A percentile compares a stretch with the other conserved stretches of the same genome.
Evolutionary conservation across 2,888 invertebrate genomes (phyloP).

Genomic region (Stictocephala bisonia): DNA sequence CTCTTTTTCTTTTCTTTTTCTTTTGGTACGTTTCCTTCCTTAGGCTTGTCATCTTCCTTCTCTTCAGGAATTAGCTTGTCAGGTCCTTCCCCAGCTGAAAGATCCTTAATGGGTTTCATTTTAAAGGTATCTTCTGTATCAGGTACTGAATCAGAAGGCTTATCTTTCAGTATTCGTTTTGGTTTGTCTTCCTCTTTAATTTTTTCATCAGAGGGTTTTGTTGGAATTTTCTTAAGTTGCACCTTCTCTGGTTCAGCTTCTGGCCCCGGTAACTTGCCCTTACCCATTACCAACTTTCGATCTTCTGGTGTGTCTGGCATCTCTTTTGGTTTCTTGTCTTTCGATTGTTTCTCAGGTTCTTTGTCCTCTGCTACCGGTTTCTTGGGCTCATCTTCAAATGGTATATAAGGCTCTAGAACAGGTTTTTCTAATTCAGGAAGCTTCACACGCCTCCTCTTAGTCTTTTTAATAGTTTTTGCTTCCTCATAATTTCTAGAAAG

Average conservation of each 20-base stretch:
- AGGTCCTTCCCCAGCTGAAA: constrained; percentile 54
- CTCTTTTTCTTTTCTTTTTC: constrained; percentile 52
- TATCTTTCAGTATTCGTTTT: constrained; percentile 57
- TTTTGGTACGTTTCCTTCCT: constrained; percentile 53
- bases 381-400: constrained; percentile 52
- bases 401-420: constrained; percentile 57
- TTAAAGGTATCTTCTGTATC: constrained; percentile 55
- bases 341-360: constrained; percentile 64
- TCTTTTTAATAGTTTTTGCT: constrained; percentile 59
- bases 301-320: constrained; percentile 65
- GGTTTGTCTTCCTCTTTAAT: constrained; percentile 60
- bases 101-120: constrained; percentile 61
- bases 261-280: constrained; percentile 66
- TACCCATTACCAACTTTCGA: constrained; percentile 66
- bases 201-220: constrained; percentile 63
- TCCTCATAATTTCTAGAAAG: constrained; percentile 61
- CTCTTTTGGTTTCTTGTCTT: constrained; percentile 62
- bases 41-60: constrained; percentile 56
- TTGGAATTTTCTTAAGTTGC: constrained; percentile 69
- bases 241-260: constrained; percentile 63
- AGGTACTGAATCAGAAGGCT: constrained; percentile 59
- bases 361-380: constrained; percentile 49
- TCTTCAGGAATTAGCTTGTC: constrained; percentile 48
- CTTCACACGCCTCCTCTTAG: constrained; percentile 56
- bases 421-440: constrained; percentile 56